Evolutionary conservation across 2,888 invertebrate species (phyloP).

Genomic region (Ectemnius cavifrons): DNA sequence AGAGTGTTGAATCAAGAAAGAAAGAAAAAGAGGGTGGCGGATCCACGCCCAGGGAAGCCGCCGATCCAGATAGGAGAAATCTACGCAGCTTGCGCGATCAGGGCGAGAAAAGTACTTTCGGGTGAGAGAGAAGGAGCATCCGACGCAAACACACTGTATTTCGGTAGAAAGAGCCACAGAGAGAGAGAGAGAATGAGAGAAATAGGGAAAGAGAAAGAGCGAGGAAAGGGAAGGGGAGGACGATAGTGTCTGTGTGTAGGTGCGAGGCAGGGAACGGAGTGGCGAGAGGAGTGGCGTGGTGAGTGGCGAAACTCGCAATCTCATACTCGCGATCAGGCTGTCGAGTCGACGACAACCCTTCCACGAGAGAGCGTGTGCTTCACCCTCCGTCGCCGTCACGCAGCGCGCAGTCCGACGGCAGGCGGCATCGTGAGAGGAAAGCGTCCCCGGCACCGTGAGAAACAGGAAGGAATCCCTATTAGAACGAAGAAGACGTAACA

Average conservation of each 20-base stretch:
- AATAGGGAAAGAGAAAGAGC: background rate
- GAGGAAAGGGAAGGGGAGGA: background rate
- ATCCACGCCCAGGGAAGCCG: slow-evolving; percentile 31
- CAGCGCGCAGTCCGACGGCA: slow-evolving; percentile 31
- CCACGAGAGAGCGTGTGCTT: slow-evolving; percentile 35
- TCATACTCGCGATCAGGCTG: slow-evolving; percentile 58
- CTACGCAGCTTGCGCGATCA: slow-evolving; percentile 37
- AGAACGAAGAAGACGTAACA: background rate
- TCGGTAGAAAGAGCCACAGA: slow-evolving; percentile 1
- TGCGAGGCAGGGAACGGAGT: slow-evolving; percentile 4
- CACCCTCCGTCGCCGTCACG: slow-evolving; percentile 40
- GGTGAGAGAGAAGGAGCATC: background rate
- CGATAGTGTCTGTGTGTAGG: slow-evolving; percentile 1
- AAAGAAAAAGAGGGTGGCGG: slow-evolving; percentile 5
- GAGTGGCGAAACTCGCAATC: slow-evolving; percentile 49
- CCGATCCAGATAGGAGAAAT: slow-evolving; percentile 16
- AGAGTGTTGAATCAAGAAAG: background rate
- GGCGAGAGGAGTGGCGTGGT: slow-evolving; percentile 43
- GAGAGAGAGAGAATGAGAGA: slow-evolving; percentile 5
- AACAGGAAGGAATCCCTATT: background rate
- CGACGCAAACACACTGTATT: background rate
- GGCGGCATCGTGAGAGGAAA: slow-evolving; percentile 19
- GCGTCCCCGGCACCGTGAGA: slow-evolving; percentile 1
- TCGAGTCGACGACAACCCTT: slow-evolving; percentile 55
- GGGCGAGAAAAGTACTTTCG: slow-evolving; percentile 1